phyloP scores from a whole-genome alignment of 1,140 invertebrate genomes.

The Macrotrachela quadricornifera region DNA sequence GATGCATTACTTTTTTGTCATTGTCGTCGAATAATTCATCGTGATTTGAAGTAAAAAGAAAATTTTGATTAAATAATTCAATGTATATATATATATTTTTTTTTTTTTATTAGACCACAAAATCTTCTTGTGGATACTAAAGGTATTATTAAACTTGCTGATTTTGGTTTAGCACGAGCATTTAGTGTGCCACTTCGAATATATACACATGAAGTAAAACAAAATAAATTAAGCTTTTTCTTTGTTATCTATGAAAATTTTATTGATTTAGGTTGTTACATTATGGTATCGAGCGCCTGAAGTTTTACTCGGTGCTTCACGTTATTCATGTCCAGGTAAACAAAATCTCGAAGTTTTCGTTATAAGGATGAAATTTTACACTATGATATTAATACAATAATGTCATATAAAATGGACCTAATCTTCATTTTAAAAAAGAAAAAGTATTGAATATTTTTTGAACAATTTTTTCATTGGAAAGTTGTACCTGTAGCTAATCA shows the following conservation, averaged over 20 bases:
- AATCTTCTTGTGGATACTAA: slow-evolving; percentile 79
- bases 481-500: too few relatives aligned
- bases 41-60: slow-evolving; percentile 55
- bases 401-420: too few relatives aligned
- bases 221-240: too few relatives aligned
- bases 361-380: too few relatives aligned
- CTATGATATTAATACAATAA: too few relatives aligned
- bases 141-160: slow-evolving; percentile 78
- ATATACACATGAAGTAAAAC: slow-evolving; percentile 78
- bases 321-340: slow-evolving; percentile 54
- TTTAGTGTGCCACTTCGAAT: slow-evolving; percentile 75
- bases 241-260: too few relatives aligned
- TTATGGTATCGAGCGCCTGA: slow-evolving; percentile 96
- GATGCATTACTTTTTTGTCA: slow-evolving; percentile 87
- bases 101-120: slow-evolving; percentile 42
- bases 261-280: slow-evolving; percentile 52
- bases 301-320: slow-evolving; percentile 61
- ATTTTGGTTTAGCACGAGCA: slow-evolving; percentile 84
- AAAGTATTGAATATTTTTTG: too few relatives aligned
- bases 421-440: too few relatives aligned
- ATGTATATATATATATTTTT: too few relatives aligned
- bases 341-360: too few relatives aligned
- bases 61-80: too few relatives aligned
- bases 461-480: too few relatives aligned
- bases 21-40: slow-evolving; percentile 67